A percentile compares a stretch with the other conserved stretches of the same genome.
These are phyloP conservation scores for Paramormyrops hopkinsi DNA, from an alignment of 2,797 vertebrate genomes.

Conservation along the genomic window DNA sequence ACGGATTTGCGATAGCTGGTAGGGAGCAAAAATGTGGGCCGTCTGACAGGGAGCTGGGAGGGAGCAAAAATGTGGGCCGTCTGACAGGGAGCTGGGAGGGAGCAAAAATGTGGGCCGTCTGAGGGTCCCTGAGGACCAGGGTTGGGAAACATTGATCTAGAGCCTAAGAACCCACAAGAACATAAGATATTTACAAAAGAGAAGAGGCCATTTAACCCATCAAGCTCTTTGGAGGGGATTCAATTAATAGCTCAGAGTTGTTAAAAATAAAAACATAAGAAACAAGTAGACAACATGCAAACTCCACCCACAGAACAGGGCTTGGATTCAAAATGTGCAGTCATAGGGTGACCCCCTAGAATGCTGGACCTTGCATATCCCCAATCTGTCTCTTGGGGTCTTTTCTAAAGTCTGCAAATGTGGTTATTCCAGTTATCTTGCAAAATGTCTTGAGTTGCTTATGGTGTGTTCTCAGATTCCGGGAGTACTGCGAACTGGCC, in stretches of 20 bases:
- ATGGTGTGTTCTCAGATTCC: slow-evolving; percentile 67
- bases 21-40: not conserved
- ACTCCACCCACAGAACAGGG: not conserved
- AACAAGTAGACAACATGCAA: not conserved
- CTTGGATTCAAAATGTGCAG: not conserved
- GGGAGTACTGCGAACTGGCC: slow-evolving; percentile 86
- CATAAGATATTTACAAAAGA: not conserved
- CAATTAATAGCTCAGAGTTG: not conserved
- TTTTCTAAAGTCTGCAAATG: not conserved
- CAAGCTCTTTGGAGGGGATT: not conserved
- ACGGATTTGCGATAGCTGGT: not conserved
- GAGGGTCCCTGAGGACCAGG: not conserved
- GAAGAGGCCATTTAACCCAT: not conserved
- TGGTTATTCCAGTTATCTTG: not conserved
- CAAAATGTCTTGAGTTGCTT: not conserved
- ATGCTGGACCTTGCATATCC: not conserved
- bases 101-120: not conserved
- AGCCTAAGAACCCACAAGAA: not conserved
- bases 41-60: not conserved
- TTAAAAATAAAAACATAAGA: not conserved
- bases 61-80: not conserved
- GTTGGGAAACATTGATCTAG: not conserved
- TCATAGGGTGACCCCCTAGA: not conserved
- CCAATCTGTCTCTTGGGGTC: not conserved
- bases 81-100: not conserved